Evolutionary conservation across 2,888 invertebrate species (phyloP).

Genomic region (Drosophila demipolita): DNA sequence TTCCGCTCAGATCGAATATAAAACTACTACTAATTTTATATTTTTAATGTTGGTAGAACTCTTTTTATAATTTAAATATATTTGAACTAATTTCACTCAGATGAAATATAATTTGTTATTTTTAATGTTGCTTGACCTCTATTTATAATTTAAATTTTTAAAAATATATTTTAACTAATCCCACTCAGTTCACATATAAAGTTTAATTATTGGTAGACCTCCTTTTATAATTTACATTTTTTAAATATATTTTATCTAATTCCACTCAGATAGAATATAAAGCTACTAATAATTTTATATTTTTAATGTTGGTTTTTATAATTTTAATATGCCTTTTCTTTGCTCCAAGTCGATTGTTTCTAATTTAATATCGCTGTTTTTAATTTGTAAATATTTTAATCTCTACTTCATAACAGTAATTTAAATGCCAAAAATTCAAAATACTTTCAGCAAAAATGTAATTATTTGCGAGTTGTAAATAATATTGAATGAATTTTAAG

Average conservation of each 20-base stretch:
- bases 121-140: no score
- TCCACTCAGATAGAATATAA: background rate
- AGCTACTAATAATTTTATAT: background rate
- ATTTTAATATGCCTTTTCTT: background rate
- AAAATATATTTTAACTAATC: background rate
- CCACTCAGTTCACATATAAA: background rate
- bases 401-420: background rate
- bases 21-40: background rate
- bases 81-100: no score
- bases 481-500: background rate
- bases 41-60: rapidly evolving
- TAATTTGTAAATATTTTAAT: background rate
- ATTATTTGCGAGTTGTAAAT: background rate
- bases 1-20: background rate
- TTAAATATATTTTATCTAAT: background rate
- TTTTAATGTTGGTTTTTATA: background rate
- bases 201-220: rapidly evolving
- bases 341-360: background rate
- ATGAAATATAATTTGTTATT: no score
- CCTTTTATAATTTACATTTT: background rate
- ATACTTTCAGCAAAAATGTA: background rate
- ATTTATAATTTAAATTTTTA: background rate
- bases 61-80: background rate
- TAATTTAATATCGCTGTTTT: background rate
- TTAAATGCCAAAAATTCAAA: background rate